These are phyloP conservation scores for Eledona agricola DNA, from an alignment of 2,888 invertebrate species.

Conservation along the genomic window DNA sequence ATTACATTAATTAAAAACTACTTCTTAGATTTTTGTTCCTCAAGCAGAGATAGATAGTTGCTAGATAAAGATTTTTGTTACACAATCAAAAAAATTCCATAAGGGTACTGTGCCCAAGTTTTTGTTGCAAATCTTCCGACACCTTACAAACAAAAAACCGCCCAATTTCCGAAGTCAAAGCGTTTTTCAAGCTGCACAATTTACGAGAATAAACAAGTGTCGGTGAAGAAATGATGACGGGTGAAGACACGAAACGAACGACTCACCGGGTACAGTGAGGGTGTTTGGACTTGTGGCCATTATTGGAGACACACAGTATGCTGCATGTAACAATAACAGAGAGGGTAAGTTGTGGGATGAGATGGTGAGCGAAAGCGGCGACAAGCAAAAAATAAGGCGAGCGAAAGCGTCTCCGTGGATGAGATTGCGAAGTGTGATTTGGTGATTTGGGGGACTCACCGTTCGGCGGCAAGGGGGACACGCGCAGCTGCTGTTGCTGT, in stretches of 20 bases:
- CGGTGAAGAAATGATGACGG: constrained; percentile 6
- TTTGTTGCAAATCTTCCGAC: no score
- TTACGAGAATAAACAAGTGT: no score
- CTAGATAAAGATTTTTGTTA: no score
- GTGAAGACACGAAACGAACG: constrained; percentile 23
- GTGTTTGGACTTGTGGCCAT: constrained; percentile 74
- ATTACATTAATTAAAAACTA: no score
- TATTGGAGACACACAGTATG: constrained; percentile 76
- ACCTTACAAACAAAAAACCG: constrained; percentile 2
- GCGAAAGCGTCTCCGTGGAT: constrained; percentile 3
- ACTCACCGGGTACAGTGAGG: constrained; percentile 73
- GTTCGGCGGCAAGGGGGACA: constrained; percentile 72
- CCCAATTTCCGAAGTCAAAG: background rate
- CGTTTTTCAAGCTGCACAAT: no score
- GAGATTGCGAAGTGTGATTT: constrained; percentile 6
- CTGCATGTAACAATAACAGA: constrained; percentile 68
- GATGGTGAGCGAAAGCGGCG: constrained; percentile 2
- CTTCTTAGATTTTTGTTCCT: no score
- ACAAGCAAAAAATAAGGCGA: constrained; percentile 5
- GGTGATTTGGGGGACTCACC: constrained; percentile 60
- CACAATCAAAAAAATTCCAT: constrained; percentile 7
- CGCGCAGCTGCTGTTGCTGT: constrained; percentile 64
- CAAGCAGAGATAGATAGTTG: no score
- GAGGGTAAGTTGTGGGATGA: constrained; percentile 12
- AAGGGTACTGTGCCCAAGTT: no score